These are phyloP conservation scores for Myripristis murdjan DNA, from an alignment of 2,797 vertebrate species.

Conservation along the genomic window DNA sequence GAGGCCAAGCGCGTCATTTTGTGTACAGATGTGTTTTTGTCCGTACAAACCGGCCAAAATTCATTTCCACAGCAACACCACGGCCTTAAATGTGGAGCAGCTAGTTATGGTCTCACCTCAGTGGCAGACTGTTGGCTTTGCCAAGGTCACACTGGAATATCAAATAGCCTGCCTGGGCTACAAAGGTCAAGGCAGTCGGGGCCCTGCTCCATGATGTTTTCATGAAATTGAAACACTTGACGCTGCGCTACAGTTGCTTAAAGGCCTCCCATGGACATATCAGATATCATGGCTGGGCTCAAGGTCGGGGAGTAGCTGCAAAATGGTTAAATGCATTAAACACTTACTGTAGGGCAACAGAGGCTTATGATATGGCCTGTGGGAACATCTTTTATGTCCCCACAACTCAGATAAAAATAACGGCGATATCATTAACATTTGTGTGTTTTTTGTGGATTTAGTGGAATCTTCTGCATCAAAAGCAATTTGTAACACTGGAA, in stretches of 20 bases:
- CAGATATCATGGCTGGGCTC: slow-evolving; percentile 41
- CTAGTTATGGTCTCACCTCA: slow-evolving; percentile 2
- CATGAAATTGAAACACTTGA: slow-evolving; percentile 42
- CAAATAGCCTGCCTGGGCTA: slow-evolving; percentile 24
- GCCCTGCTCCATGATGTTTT: slow-evolving; percentile 29
- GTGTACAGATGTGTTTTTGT: slow-evolving; percentile 1
- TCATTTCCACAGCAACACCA: not conserved
- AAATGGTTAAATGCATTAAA: slow-evolving; percentile 33
- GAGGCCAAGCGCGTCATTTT: slow-evolving; percentile 1
- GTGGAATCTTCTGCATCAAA: no score
- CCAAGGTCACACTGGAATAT: slow-evolving; percentile 37
- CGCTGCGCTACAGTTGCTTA: slow-evolving; percentile 17
- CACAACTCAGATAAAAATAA: not conserved
- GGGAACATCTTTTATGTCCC: not conserved
- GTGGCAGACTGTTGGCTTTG: slow-evolving; percentile 5
- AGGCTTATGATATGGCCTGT: not conserved
- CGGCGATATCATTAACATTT: not conserved
- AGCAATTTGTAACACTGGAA: no score
- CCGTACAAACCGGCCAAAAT: not conserved
- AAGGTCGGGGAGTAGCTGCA: slow-evolving; percentile 40
- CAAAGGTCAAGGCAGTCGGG: slow-evolving; percentile 40
- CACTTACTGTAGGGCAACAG: slow-evolving; percentile 10
- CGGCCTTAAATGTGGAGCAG: not conserved
- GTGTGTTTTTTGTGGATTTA: not conserved
- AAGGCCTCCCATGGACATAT: slow-evolving; percentile 34